Base-by-base conservation (phyloP, 2,888 invertebrate species). In the Atrina japonica region DNA sequence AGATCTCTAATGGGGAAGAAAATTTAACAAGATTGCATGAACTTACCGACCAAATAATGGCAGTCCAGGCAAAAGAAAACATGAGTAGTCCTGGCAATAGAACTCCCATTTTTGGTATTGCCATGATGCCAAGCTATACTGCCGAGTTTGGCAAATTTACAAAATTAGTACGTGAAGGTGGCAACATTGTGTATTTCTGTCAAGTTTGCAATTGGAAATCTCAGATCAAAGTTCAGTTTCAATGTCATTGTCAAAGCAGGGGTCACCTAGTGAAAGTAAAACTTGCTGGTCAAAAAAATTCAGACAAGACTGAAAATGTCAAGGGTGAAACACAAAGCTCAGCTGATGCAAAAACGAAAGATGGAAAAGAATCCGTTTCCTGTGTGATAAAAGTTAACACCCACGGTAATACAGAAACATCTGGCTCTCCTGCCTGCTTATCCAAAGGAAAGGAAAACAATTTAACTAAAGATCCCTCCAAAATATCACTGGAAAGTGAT, bases 181-280 rank as follows among this genome's bases (percentile, higher is more conserved):
- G 85, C 1, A 84, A 83, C 50, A 83, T 84, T 71, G 83, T 84
- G 6, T 86, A 86, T 56, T 86, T 86, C 64, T 86, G 85, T 72
- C 85, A 86, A 64, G 81, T 83, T 18, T 86, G 85, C 70, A 86
- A 86, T 68, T 83, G 81, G 80, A 86, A 84, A 68, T 82, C 83
- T 40, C 84, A 83, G 50, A 79, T 83, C 6, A 82, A 83, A 60
- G 70, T 82, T 23, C 79, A 79, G n/a, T 86, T 86, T 66, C 77
- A 82, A 47, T 75, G 70, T 25, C 86, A 84, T 59, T 83, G 84
- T 64, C 75, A 76, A 25, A 73, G 77, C 29, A 64, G 73, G 7
- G 60, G 75, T 29, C 84, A 86, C 70, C 75, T 76, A 53, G 72
- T 47, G 25, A 81, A 82, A 66, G 82, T 83, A 3, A 66, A 73